These are phyloP conservation scores for Caenorhabditis doughertyi DNA, from an alignment of 2,888 invertebrate species.

Conservation along the genomic window DNA sequence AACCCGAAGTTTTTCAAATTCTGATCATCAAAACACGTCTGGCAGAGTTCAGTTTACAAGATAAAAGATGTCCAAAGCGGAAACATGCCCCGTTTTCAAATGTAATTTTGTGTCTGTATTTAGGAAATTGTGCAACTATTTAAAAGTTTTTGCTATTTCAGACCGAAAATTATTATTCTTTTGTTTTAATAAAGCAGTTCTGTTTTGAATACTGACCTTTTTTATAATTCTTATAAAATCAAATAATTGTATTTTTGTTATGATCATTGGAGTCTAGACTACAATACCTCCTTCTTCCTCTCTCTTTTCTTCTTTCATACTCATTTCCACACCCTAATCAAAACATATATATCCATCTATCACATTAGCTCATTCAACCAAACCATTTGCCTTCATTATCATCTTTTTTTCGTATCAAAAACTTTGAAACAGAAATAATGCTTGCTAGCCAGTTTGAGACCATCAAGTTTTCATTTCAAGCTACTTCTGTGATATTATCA, in stretches of 20 bases:
- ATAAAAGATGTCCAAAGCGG: no score
- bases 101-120: no score
- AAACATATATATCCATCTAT: no score
- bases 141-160: no score
- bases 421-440: not conserved
- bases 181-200: no score
- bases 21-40: no score
- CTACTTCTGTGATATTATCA: constrained; percentile 2
- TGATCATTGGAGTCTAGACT: constrained; percentile 7
- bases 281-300: not conserved
- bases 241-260: constrained; percentile 7
- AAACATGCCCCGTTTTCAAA: no score
- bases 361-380: constrained; percentile 8
- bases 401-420: not conserved
- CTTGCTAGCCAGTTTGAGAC: not conserved
- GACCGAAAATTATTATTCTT: no score
- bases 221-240: not conserved
- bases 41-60: no score
- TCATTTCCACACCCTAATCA: no score
- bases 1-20: no score
- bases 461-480: constrained; percentile 9
- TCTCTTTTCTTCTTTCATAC: not conserved
- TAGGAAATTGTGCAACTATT: no score
- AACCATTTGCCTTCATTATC: not conserved
- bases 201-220: not conserved